Conservation (phyloP, 1,140 invertebrate genomes). For the Leptopilina boulardi region DNA sequence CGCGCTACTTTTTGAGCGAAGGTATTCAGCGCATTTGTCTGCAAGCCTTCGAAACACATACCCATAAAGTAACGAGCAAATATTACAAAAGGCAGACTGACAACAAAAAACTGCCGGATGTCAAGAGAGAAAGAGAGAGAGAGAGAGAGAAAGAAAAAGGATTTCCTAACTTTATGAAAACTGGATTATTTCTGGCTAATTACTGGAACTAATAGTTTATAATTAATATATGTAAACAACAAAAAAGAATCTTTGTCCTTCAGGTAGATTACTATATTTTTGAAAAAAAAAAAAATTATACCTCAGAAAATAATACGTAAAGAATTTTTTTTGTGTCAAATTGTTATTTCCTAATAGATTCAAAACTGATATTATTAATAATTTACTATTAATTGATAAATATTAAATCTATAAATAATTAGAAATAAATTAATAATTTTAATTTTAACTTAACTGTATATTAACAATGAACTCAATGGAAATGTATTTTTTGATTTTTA, state of each 20-base stretch:
- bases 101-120: constrained; percentile 18
- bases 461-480: too few relatives aligned
- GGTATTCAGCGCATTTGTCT: constrained; percentile 32
- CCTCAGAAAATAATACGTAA: too few relatives aligned
- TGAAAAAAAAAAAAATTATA: too few relatives aligned
- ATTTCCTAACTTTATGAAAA: constrained; percentile 15
- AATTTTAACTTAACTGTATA: too few relatives aligned
- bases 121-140: not conserved
- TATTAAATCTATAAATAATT: too few relatives aligned
- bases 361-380: too few relatives aligned
- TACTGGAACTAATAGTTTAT: constrained; percentile 24
- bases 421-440: too few relatives aligned
- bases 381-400: too few relatives aligned
- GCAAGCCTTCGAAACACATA: not conserved
- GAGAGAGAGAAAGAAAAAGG: not conserved
- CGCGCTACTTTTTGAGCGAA: constrained; percentile 7
- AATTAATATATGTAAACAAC: not conserved
- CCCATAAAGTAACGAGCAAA: not conserved
- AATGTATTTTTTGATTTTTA: too few relatives aligned
- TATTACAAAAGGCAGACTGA: constrained; percentile 20
- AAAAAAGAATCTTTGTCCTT: not conserved
- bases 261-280: not conserved
- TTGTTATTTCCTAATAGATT: too few relatives aligned
- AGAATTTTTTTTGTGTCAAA: too few relatives aligned
- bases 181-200: constrained; percentile 12